phyloP scores from a whole-genome alignment of 2,888 invertebrate genomes.

The Lasioglossum villosulum region DNA sequence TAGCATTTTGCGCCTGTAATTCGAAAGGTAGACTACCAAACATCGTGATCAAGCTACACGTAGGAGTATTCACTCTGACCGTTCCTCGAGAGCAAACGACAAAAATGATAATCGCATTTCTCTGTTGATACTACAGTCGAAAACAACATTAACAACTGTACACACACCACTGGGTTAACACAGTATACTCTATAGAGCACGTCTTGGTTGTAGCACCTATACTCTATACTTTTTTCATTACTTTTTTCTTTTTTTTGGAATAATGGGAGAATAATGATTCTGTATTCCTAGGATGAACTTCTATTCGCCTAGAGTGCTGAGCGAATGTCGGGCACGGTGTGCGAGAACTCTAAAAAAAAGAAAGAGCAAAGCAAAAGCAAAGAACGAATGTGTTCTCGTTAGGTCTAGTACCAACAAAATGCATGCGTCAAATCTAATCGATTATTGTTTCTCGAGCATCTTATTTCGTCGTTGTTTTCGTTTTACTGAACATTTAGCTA shows the following conservation, averaged over 20 bases:
- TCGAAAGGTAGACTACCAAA: constrained; percentile 47
- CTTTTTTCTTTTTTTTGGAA: constrained; percentile 18
- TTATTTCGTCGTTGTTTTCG: constrained; percentile 47
- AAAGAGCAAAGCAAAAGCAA: background rate
- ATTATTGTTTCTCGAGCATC: constrained; percentile 51
- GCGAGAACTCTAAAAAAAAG: constrained; percentile 28
- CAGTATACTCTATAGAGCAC: constrained; percentile 21
- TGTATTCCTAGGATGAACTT: constrained; percentile 34
- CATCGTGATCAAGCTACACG: constrained; percentile 35
- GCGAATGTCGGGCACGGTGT: constrained; percentile 44
- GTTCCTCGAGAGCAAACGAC: constrained; percentile 24
- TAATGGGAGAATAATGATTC: constrained; percentile 22
- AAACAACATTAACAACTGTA: constrained; percentile 30
- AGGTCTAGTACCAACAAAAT: constrained; percentile 65
- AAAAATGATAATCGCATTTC: constrained; percentile 38
- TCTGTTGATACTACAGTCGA: constrained; percentile 16
- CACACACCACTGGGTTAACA: constrained; percentile 38
- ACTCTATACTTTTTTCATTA: background rate
- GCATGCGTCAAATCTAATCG: constrained; percentile 57
- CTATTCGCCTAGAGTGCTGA: constrained; percentile 18
- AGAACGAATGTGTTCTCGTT: constrained; percentile 48
- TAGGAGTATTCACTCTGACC: constrained; percentile 31
- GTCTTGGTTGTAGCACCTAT: constrained; percentile 55
- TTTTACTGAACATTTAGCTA: constrained; percentile 50
- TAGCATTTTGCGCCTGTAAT: constrained; percentile 39